Evolutionary conservation across 2,797 vertebrate species (phyloP), one percentile per base, ranked within the genome.

Genomic region (Phrynocephalus forsythii): DNA sequence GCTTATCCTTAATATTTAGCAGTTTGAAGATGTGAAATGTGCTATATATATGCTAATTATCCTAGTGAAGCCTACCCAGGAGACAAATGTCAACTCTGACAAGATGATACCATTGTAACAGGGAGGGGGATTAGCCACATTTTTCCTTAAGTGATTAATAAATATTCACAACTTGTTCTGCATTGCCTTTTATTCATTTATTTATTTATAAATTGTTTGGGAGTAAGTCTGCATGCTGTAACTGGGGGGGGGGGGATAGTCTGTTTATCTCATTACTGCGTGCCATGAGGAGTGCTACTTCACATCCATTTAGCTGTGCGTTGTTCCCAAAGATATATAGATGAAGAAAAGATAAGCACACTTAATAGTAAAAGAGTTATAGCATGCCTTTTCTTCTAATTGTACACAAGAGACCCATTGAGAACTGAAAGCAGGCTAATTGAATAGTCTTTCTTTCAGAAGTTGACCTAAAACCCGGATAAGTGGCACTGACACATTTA

Each of bases 401-500:
- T 0, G 5, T 56, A 52, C 4, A 30, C 15, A 56, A 68, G 50
- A 73, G 63, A 89, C 3, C n/a, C 80, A 72, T 1, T 79, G 63
- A 79, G 90, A 50, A 33, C 2, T 5, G 22, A 3, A 11, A 38
- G 52, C 67, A 1, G 1, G 86, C 79, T 6, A 0, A 85, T 71
- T 2, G 0, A 33, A 13, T 15, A 28, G 66, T 16, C 85, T 78
- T 11, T 24, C 11, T 9, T 90, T 89, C 33, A 85, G 22, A 13
- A 85, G 30, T 0, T 88, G 69, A 86, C 28, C 22, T 87, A 67
- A 76, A 50, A 48, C 68, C 38, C 78, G 77, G 30, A 15, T 77
- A 77, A 90, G 72, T 77, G 24, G 30, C 6, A 90, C 50, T 87
- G 33, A 79, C 33, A 84, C 0, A 33, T 89, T 92, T 28, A 80